A percentile compares a stretch with the other conserved stretches of the same genome.
Conservation (phyloP, 2,113 vertebrate species). For the Hylia prasina region DNA sequence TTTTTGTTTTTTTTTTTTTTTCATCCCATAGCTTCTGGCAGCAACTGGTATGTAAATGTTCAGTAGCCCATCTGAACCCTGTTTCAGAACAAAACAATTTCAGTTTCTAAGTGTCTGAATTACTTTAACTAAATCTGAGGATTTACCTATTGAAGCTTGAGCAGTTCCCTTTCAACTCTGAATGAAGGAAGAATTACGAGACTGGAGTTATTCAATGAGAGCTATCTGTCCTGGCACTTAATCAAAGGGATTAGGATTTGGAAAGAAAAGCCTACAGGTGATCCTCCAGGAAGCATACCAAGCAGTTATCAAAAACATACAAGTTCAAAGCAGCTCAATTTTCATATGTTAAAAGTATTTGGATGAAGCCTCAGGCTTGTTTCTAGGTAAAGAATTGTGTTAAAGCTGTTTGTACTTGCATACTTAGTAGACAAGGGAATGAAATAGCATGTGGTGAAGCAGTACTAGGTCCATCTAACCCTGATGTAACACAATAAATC, state of each 20-base stretch:
- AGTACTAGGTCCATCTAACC: constrained; percentile 65
- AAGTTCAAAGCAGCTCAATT: constrained; percentile 99
- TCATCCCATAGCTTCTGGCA: constrained; percentile 50
- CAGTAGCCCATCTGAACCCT: constrained; percentile 77
- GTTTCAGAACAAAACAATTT: constrained; percentile 78
- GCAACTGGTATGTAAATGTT: constrained; percentile 72
- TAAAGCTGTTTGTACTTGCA: constrained; percentile 89
- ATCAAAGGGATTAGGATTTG: constrained; percentile 98
- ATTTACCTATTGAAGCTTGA: constrained; percentile 80
- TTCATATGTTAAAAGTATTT: constrained; percentile 95
- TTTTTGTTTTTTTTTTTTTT: constrained; percentile 2
- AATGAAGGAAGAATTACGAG: constrained; percentile 84
- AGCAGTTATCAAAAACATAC: constrained; percentile 98
- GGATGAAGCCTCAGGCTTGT: constrained; percentile 86
- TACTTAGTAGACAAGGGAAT: constrained; percentile 74
- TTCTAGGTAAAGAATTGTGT: constrained; percentile 86
- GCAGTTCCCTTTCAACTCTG: constrained; percentile 83
- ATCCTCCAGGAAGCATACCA: constrained; percentile 98
- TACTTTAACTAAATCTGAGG: constrained; percentile 76
- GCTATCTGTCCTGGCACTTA: constrained; percentile 97
- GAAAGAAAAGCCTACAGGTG: constrained; percentile 97
- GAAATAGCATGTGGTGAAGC: constrained; percentile 64
- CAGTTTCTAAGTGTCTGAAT: constrained; percentile 79
- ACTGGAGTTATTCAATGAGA: constrained; percentile 83
- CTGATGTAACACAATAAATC: constrained; percentile 71